Evolutionary conservation across 2,888 invertebrate genomes (phyloP).

Genomic region (Ophonus ardosiacus): DNA sequence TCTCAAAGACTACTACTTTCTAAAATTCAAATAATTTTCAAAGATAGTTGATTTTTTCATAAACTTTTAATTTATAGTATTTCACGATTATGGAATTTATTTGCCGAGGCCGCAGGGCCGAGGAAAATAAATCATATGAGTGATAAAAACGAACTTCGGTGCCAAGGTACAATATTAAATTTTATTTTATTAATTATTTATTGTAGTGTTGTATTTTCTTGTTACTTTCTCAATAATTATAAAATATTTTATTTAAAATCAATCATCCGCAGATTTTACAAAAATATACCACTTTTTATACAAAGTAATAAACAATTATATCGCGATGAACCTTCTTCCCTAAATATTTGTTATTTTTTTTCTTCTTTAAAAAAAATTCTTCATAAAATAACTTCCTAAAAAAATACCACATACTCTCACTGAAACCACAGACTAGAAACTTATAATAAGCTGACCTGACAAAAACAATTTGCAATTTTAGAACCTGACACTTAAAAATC

Average conservation of each 20-base stretch:
- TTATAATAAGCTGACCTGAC: not conserved
- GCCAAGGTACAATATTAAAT: too few relatives aligned
- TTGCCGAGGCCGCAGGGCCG: too few relatives aligned
- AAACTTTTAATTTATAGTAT: too few relatives aligned
- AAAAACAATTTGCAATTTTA: conserved; percentile 5
- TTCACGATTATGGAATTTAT: too few relatives aligned
- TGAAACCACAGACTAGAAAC: conserved; percentile 6
- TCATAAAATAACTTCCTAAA: conserved; percentile 15
- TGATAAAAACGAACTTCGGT: too few relatives aligned
- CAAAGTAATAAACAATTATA: not conserved
- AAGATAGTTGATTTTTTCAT: too few relatives aligned
- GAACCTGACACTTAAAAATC: conserved; percentile 27
- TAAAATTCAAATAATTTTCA: too few relatives aligned
- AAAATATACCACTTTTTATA: not conserved
- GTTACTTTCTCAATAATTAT: not conserved
- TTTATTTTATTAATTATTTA: too few relatives aligned
- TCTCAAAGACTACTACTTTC: too few relatives aligned
- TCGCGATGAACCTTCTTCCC: not conserved
- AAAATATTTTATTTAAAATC: not conserved
- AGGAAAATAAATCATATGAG: too few relatives aligned
- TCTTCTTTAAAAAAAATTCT: not conserved
- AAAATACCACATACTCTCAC: conserved; percentile 9
- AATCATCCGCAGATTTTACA: not conserved
- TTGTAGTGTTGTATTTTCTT: too few relatives aligned
- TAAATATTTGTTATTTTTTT: not conserved